These are phyloP conservation scores for Callipepla californica DNA, from an alignment of 2,113 vertebrate species.

Conservation along the genomic window DNA sequence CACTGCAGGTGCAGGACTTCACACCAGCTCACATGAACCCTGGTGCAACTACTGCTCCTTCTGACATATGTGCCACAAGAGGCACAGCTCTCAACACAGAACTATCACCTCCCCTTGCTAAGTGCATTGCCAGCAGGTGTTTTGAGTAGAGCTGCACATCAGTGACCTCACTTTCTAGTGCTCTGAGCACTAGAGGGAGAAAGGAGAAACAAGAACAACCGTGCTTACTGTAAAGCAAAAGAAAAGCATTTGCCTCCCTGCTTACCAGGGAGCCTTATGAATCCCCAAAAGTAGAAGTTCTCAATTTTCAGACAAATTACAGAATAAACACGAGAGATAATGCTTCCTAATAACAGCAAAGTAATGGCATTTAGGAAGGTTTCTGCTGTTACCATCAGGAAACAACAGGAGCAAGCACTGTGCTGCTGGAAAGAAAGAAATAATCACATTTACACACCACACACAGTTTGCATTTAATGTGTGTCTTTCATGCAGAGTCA, in stretches of 20 bases:
- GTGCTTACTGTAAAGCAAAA: background rate
- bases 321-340: background rate
- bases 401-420: background rate
- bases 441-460: background rate
- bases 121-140: accelerated
- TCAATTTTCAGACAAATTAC: background rate
- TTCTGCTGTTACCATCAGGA: background rate
- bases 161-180: too few relatives aligned
- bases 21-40: background rate
- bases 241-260: background rate
- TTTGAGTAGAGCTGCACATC: background rate
- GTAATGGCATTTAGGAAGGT: accelerated
- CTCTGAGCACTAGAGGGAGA: background rate
- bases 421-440: background rate
- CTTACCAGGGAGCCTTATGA: background rate
- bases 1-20: background rate
- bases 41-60: accelerated
- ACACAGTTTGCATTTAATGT: background rate
- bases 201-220: background rate
- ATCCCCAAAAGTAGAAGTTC: background rate
- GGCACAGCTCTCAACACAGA: accelerated
- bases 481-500: background rate
- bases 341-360: background rate
- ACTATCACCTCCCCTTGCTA: background rate
- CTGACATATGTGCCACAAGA: background rate